Evolutionary conservation across 2,797 vertebrate species (phyloP).

Genomic region (Gymnoscopelus microlampas): DNA sequence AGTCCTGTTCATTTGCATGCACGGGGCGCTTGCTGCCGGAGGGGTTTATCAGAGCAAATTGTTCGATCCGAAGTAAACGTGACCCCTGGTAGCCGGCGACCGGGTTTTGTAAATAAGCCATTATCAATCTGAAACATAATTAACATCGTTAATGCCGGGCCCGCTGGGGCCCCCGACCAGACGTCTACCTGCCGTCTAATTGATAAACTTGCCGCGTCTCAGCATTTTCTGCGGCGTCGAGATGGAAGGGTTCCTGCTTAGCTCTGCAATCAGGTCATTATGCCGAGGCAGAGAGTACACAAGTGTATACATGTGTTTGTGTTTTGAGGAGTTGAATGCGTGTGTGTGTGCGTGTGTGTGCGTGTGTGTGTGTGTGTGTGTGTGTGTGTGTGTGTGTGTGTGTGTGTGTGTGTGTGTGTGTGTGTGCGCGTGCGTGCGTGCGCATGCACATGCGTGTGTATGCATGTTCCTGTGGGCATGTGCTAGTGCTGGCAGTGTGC

Average conservation of each 20-base stretch:
- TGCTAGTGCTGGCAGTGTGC: no score
- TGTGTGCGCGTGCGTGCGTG: slow-evolving; percentile 7
- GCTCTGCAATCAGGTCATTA: background rate
- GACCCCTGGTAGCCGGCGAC: slow-evolving; percentile 51
- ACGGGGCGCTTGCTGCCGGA: slow-evolving; percentile 53
- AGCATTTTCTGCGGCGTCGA: slow-evolving; percentile 1
- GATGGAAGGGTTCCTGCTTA: slow-evolving; percentile 6
- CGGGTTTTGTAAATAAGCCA: slow-evolving; percentile 76
- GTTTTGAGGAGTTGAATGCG: background rate
- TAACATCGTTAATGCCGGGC: slow-evolving; percentile 61
- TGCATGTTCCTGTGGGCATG: no score
- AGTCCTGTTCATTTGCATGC: slow-evolving; percentile 63
- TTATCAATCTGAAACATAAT: slow-evolving; percentile 73
- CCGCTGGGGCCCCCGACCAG: slow-evolving; percentile 12
- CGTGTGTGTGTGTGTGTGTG: background rate
- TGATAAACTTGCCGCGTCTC: slow-evolving; percentile 46
- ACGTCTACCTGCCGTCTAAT: slow-evolving; percentile 41
- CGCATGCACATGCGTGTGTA: no score
- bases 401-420: slow-evolving; percentile 11
- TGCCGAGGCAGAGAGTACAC: background rate
- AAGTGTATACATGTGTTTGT: background rate
- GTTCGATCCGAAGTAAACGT: slow-evolving; percentile 67
- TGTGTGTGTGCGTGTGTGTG: background rate
- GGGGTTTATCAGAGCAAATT: slow-evolving; percentile 76
- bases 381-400: background rate